Evolutionary conservation across 1,140 invertebrate genomes (phyloP).

Genomic region (Zaprionus africanus): DNA sequence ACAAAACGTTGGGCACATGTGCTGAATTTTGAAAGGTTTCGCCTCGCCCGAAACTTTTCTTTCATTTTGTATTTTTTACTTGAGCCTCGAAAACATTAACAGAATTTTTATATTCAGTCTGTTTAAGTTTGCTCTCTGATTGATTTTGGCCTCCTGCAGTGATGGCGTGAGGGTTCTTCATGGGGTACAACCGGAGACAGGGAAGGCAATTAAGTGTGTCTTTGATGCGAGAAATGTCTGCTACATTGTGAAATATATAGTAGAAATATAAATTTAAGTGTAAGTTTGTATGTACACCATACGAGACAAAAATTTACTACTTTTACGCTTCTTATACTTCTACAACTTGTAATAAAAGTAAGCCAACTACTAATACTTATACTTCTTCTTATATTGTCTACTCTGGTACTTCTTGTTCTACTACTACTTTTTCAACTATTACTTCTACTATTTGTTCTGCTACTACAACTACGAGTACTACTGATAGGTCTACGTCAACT

Average conservation of each 20-base stretch:
- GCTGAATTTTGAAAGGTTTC: slow-evolving; percentile 65
- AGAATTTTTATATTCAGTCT: slow-evolving; percentile 7
- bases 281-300: too few relatives aligned
- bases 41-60: slow-evolving; percentile 10
- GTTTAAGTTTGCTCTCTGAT: neutral
- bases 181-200: neutral
- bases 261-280: too few relatives aligned
- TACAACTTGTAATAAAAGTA: too few relatives aligned
- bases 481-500: too few relatives aligned
- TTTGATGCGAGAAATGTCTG: neutral
- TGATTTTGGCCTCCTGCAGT: neutral
- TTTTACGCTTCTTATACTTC: too few relatives aligned
- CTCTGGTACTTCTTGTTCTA: too few relatives aligned
- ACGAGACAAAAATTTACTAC: too few relatives aligned
- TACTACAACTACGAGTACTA: too few relatives aligned
- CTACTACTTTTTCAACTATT: too few relatives aligned
- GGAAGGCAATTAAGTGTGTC: slow-evolving; percentile 1
- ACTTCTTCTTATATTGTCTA: too few relatives aligned
- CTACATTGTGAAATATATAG: neutral
- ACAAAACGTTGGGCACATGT: slow-evolving; percentile 58
- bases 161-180: neutral
- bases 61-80: slow-evolving; percentile 15
- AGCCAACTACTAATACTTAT: too few relatives aligned
- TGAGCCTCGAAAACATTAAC: slow-evolving; percentile 3
- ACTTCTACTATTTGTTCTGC: too few relatives aligned